phyloP scores from a whole-genome alignment of 2,113 vertebrate genomes.

The Himantopus leucocephalus region DNA sequence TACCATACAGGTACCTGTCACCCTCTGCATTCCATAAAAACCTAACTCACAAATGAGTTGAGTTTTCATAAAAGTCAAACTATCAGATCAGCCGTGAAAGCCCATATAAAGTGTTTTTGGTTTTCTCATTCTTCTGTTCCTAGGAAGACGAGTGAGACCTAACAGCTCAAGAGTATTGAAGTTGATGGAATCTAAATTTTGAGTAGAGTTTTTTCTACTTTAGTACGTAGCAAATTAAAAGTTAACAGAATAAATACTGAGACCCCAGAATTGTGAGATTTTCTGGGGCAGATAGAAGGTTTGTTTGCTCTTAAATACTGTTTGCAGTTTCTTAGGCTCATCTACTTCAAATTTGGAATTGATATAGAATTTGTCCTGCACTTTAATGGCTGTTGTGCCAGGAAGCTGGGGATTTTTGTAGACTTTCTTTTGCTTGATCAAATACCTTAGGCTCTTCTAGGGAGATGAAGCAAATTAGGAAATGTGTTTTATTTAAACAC shows the following conservation, averaged over 20 bases:
- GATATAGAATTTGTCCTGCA: too few relatives aligned
- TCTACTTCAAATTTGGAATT: too few relatives aligned
- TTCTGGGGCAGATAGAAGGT: neutral
- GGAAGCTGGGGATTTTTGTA: too few relatives aligned
- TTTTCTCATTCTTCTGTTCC: neutral
- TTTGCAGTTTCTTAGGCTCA: too few relatives aligned
- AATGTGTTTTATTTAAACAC: too few relatives aligned
- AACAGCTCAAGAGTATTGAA: neutral
- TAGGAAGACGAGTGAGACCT: neutral
- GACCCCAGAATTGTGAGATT: neutral
- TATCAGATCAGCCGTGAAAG: neutral
- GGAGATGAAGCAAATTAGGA: too few relatives aligned
- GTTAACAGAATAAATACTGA: neutral
- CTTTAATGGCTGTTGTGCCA: too few relatives aligned
- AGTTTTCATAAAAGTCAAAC: neutral
- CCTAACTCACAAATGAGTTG: neutral
- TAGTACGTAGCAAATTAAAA: neutral
- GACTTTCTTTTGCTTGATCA: too few relatives aligned
- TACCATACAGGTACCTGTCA: neutral
- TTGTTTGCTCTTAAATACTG: too few relatives aligned
- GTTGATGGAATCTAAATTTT: neutral
- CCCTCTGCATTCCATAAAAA: neutral
- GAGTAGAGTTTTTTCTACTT: neutral
- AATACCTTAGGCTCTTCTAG: too few relatives aligned
- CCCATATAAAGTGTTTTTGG: neutral